Evolutionary conservation across 2,113 vertebrate species (phyloP), one percentile per base, ranked within the genome.

Genomic region (Rhizomys pruinosus): DNA sequence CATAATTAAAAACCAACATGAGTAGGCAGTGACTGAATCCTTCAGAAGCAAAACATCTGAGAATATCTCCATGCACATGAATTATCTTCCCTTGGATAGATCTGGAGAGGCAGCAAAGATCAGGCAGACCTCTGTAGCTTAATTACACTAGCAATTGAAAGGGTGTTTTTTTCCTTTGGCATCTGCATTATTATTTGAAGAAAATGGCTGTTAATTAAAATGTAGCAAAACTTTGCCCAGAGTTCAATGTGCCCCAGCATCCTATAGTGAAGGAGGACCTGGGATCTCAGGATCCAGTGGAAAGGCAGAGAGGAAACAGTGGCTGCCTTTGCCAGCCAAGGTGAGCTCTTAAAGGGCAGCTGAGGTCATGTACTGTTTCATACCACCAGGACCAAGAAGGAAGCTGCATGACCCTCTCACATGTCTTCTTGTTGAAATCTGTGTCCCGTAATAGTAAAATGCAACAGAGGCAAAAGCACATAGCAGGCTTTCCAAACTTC

Each of bases 41-140:
- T 96, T 89, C 68, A 81, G 90, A 96, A 97, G 96, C 27, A 84
- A 97, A 94, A 94, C 44, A 72, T 57, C 20, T 90, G 93, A 90
- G 74, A 84, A 82, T 63, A 96, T 13, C 84, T 96, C 74, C 61
- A 91, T 19, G 80, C 76, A 84, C 91, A 55, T 80, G 42, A 94
- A 15, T 80, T 12, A 1, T 39, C 77, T 92, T 96, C 91, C 93
- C 95, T 96, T 57, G 22, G 79, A 92, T 71, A 94, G 89, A 37
- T 85, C 59, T 93, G 59, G 63, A 90, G 85, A 80, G 78, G 77
- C 87, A 85, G 76, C 52, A 64, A n/a, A 69, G 55, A 96, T 74
- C 34, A 95, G 95, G 80, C 69, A 23, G 9, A 78, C 94, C 84
- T 92, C 73, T n/a, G 52, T 2, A 90, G 92, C 66, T 79, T 68